A percentile compares a stretch with the other conserved stretches of the same genome.
phyloP scores from a whole-genome alignment of 2,797 vertebrate genomes.

The Florisuga fusca region DNA sequence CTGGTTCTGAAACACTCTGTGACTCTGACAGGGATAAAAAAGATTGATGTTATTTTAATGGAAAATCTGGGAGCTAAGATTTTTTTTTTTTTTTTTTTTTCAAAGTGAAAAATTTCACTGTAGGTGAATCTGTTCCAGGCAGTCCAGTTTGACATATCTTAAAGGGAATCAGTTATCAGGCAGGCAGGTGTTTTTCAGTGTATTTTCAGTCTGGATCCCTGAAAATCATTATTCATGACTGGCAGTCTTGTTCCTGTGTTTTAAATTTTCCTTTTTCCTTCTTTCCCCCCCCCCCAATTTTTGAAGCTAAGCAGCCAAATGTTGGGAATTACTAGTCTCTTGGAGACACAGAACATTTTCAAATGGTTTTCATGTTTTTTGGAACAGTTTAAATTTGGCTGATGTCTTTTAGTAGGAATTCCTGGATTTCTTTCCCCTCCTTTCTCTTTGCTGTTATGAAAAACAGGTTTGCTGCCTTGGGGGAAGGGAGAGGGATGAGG shows the following conservation, averaged over 20 bases:
- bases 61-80: slow-evolving; percentile 12
- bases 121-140: neutral
- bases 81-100: neutral
- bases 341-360: slow-evolving; percentile 15
- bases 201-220: neutral
- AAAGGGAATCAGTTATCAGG: neutral
- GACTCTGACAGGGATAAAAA: neutral
- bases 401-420: slow-evolving; percentile 48
- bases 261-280: neutral
- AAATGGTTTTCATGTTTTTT: slow-evolving; percentile 57
- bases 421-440: neutral
- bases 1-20: neutral
- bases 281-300: neutral
- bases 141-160: neutral
- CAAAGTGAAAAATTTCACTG: neutral
- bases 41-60: slow-evolving; percentile 45
- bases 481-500: slow-evolving; percentile 20
- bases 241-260: slow-evolving; percentile 10
- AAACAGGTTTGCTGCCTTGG: slow-evolving; percentile 65
- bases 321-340: slow-evolving; percentile 39
- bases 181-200: slow-evolving; percentile 23
- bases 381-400: slow-evolving; percentile 50
- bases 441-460: slow-evolving; percentile 51
- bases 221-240: slow-evolving; percentile 43
- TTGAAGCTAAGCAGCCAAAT: slow-evolving; percentile 27